Conservation (phyloP, 2,113 vertebrate genomes). For the Phoxinus phoxinus region DNA sequence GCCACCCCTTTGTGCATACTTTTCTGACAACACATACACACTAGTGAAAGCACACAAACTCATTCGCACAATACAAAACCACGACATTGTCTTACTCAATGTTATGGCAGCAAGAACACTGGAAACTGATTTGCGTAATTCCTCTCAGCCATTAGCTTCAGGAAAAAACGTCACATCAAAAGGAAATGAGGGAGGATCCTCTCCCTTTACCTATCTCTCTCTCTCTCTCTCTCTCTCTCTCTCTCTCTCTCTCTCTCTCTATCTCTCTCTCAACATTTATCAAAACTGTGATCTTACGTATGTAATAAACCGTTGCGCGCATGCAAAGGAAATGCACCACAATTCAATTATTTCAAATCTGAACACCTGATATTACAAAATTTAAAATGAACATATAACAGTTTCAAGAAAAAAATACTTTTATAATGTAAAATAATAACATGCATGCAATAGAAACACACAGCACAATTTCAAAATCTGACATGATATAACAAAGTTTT, state of each 20-base stretch:
- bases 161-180: slow-evolving; percentile 54
- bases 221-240: slow-evolving; percentile 43
- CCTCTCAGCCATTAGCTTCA: slow-evolving; percentile 77
- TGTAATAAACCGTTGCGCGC: slow-evolving; percentile 41
- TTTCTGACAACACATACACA: background rate
- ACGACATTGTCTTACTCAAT: background rate
- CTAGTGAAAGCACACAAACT: background rate
- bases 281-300: slow-evolving; percentile 22
- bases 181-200: slow-evolving; percentile 39
- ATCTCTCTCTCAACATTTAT: slow-evolving; percentile 28
- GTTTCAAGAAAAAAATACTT: too few relatives aligned
- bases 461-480: background rate
- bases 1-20: background rate
- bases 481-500: slow-evolving; percentile 54
- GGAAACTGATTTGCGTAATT: slow-evolving; percentile 73
- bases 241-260: slow-evolving; percentile 1
- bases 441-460: background rate
- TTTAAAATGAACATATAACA: background rate
- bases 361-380: background rate
- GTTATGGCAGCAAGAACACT: slow-evolving; percentile 26
- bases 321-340: slow-evolving; percentile 11
- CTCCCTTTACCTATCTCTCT: too few relatives aligned
- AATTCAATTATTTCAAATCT: slow-evolving; percentile 8
- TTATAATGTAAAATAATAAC: background rate
- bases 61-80: slow-evolving; percentile 1